Evolutionary conservation across 2,113 vertebrate species (phyloP), one percentile per base, ranked within the genome.

Genomic region (Rhizomys pruinosus): DNA sequence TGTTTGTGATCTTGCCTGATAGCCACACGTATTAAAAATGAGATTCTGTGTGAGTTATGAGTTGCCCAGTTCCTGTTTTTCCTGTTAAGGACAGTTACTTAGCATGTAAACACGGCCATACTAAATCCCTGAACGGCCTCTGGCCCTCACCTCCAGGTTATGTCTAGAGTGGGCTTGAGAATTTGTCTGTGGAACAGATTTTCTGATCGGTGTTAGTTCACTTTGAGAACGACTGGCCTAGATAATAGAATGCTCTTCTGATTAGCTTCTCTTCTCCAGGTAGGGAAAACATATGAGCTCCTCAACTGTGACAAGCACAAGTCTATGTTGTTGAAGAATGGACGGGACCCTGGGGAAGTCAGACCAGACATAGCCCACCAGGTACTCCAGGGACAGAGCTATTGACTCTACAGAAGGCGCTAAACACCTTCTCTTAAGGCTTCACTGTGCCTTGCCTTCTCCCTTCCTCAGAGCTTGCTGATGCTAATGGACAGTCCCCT

Each of bases 401-500:
- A 27, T 37, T 81, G 57, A 29, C 47, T 39, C 57, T 39, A 25
- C 13, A 39, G n/a, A 13, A 16, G 23, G 74, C 63, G 87, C 42
- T 1, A 12, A 4, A 0, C 22, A 9, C 39, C 84, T 77, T 27
- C 42, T 89, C 13, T 39, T 32, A 8, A 13, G 42, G 44, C 76
- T 81, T 81, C 44, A 76, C 76, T 19, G 5, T 52, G 52, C 57
- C 81, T n/a, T 34, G 0, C 0, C 7, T 0, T 84, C 23, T 1
- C 25, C 87, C 61, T 64, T 19, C 89, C 68, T 42, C 94, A 99
- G 99, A 98, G 98, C 84, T 97, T 99, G 57, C 98, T 99, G 84
- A 99, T 99, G 99, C 97, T 99, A 84, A 98, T 99, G 99, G 99
- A 99, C 98, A 99, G 99, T 95, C 99, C 99, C 0, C 97, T 99